Percentiles rank a stretch among this genome's conserved stretches.
Evolutionary conservation across 2,888 invertebrate species (phyloP).

Genomic region (Drosophila recens): DNA sequence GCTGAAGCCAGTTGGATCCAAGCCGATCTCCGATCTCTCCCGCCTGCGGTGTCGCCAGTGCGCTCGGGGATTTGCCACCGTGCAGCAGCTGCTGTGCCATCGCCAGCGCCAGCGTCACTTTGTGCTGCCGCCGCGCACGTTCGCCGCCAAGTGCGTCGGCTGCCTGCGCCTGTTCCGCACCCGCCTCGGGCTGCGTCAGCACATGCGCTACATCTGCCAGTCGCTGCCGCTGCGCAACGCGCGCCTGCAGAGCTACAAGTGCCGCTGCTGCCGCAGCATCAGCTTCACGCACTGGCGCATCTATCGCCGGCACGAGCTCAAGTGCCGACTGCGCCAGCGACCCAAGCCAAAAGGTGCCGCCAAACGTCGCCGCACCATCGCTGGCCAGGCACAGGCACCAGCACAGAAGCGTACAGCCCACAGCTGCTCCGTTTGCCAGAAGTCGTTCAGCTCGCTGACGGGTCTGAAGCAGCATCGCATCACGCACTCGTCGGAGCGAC

Average conservation of each 20-base stretch:
- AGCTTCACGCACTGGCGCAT: constrained; percentile 82
- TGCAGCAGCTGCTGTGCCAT: constrained; percentile 63
- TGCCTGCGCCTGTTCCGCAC: constrained; percentile 78
- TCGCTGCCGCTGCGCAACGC: constrained; percentile 68
- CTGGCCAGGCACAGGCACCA: not conserved
- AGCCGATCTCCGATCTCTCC: not conserved
- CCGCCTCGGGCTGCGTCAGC: constrained; percentile 82
- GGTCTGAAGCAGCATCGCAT: constrained; percentile 83
- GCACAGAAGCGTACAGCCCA: constrained; percentile 30
- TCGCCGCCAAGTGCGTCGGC: constrained; percentile 70
- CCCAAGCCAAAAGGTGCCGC: not conserved
- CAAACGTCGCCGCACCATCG: not conserved
- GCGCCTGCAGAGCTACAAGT: constrained; percentile 70
- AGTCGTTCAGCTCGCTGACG: constrained; percentile 61
- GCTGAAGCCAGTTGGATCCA: constrained; percentile 26
- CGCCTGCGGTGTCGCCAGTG: constrained; percentile 56
- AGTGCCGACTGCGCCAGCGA: constrained; percentile 53
- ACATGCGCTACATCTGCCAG: constrained; percentile 82
- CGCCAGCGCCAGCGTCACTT: constrained; percentile 59
- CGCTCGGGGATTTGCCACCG: constrained; percentile 37
- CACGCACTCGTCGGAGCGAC: constrained; percentile 82
- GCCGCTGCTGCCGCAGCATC: constrained; percentile 75
- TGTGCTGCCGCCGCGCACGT: constrained; percentile 42
- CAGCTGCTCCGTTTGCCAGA: constrained; percentile 62
- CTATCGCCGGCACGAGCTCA: constrained; percentile 77